Conservation (phyloP, 2,113 vertebrate genomes). For the Pteruthius melanotis region DNA sequence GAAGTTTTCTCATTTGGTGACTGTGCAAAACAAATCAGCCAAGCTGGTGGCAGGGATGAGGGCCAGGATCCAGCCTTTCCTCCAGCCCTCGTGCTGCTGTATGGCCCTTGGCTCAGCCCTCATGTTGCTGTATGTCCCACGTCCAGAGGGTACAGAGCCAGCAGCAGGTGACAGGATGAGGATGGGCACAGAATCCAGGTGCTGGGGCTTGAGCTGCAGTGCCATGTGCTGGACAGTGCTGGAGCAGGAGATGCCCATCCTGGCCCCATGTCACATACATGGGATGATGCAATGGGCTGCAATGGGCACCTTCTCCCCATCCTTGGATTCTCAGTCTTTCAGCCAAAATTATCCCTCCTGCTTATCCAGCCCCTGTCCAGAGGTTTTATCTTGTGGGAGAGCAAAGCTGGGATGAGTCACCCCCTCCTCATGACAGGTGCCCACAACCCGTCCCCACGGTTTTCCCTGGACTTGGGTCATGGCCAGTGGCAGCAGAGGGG, state of each 20-base stretch:
- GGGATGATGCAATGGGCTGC: not conserved
- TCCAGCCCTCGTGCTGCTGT: not conserved
- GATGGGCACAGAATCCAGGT: not conserved
- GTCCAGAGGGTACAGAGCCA: not conserved
- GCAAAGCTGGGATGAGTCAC: not conserved
- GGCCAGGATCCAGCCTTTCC: not conserved
- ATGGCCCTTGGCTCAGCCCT: not conserved
- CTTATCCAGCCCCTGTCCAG: not conserved
- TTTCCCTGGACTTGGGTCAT: not conserved
- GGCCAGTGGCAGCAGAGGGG: not conserved
- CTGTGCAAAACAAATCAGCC: not conserved
- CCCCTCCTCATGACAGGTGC: not conserved
- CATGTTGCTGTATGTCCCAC: not conserved
- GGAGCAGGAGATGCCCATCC: not conserved
- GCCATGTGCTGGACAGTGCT: accelerated
- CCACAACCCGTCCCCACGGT: not conserved
- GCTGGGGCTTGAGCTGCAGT: not conserved
- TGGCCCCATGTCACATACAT: accelerated
- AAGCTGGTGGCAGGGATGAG: not conserved
- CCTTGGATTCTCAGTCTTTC: not conserved
- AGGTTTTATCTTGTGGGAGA: not conserved
- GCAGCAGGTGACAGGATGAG: not conserved
- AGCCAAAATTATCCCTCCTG: not conserved
- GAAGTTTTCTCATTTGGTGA: not conserved
- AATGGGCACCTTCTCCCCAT: not conserved